Conservation (phyloP, 2,888 invertebrate species). For the Augiades crinisus region DNA sequence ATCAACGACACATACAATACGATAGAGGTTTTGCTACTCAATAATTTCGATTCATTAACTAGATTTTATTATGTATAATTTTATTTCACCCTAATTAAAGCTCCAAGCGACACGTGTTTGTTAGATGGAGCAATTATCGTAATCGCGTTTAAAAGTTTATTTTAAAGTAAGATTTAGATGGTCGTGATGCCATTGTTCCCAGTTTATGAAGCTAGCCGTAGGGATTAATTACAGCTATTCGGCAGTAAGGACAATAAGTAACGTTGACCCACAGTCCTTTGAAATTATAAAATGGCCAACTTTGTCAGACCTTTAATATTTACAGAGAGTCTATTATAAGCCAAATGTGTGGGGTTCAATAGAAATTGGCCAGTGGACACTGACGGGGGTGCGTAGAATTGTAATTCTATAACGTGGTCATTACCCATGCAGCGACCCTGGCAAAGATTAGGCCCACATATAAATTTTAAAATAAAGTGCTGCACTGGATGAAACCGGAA, state of each 20-base stretch:
- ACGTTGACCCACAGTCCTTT: slow-evolving; percentile 47
- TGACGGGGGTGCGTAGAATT: slow-evolving; percentile 36
- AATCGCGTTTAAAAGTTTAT: slow-evolving; percentile 21
- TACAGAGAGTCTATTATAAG: not conserved
- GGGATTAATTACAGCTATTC: slow-evolving; percentile 44
- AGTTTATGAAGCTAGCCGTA: slow-evolving; percentile 38
- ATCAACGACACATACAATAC: no score
- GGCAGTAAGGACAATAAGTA: slow-evolving; percentile 46
- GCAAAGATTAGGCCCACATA: slow-evolving; percentile 56
- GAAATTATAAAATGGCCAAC: slow-evolving; percentile 40
- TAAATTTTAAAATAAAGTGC: slow-evolving; percentile 64
- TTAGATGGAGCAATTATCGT: not conserved
- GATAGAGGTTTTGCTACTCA: no score
- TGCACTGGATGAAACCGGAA: no score
- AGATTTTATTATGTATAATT: no score
- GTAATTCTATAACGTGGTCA: slow-evolving; percentile 54
- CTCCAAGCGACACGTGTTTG: no score
- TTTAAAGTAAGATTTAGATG: slow-evolving; percentile 38
- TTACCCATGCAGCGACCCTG: slow-evolving; percentile 49
- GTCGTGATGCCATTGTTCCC: slow-evolving; percentile 40
- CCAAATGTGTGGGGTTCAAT: not conserved
- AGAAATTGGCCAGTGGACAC: not conserved
- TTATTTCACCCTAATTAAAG: no score
- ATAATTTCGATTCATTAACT: no score
- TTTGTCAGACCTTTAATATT: slow-evolving; percentile 26